Conservation (phyloP, 2,888 invertebrate species). For the Ephialtes manifestator region DNA sequence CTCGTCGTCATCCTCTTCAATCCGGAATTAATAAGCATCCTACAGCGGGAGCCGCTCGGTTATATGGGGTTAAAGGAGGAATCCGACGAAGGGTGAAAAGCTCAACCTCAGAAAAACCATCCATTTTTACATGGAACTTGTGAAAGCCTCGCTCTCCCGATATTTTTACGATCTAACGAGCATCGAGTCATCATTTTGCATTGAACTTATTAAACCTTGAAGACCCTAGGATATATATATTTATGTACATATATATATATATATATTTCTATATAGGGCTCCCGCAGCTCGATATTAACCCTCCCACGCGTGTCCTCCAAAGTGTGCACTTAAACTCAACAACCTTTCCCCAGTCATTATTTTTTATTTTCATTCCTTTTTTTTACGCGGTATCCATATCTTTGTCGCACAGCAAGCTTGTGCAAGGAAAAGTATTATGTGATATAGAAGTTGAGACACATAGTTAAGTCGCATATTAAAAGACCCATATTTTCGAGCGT, state of each 20-base stretch:
- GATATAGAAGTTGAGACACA: slow-evolving; percentile 1
- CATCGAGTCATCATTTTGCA: slow-evolving; percentile 34
- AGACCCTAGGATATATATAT: background rate
- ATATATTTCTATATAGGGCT: slow-evolving; percentile 31
- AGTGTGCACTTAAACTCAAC: slow-evolving; percentile 66
- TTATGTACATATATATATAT: no score
- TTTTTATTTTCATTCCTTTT: slow-evolving; percentile 37
- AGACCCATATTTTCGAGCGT: background rate
- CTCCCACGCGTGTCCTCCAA: slow-evolving; percentile 57
- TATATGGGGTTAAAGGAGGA: background rate
- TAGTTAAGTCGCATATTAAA: background rate
- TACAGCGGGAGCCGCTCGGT: slow-evolving; percentile 6
- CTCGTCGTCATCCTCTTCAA: slow-evolving; percentile 49
- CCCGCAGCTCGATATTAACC: slow-evolving; percentile 43
- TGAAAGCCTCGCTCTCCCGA: slow-evolving; percentile 1
- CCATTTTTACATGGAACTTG: slow-evolving; percentile 27
- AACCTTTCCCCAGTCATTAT: slow-evolving; percentile 53
- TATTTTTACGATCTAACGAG: slow-evolving; percentile 48
- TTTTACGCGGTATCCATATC: background rate
- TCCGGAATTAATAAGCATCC: slow-evolving; percentile 60
- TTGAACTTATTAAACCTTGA: slow-evolving; percentile 15
- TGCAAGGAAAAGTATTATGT: slow-evolving; percentile 49
- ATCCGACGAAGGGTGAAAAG: background rate
- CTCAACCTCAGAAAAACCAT: slow-evolving; percentile 41
- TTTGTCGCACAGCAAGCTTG: slow-evolving; percentile 41